Conservation (phyloP, 1,140 invertebrate genomes). For the Odontomachus brunneus region DNA sequence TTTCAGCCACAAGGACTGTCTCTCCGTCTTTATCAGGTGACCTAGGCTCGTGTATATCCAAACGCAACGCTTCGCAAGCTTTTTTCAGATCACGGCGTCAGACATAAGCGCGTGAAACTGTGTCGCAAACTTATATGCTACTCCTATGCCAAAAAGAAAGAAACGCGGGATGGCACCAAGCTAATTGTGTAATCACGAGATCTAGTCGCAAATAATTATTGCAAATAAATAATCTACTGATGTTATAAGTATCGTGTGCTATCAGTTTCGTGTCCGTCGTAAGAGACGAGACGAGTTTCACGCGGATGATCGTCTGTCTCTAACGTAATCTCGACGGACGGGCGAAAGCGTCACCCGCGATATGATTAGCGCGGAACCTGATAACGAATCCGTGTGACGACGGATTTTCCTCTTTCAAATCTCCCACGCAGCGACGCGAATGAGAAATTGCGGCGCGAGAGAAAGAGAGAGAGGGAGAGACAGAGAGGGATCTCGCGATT, state of each 20-base stretch:
- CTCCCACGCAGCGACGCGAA: not conserved
- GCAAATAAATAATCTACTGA: no score
- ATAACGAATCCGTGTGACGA: constrained; percentile 47
- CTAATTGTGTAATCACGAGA: no score
- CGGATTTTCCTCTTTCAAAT: constrained; percentile 38
- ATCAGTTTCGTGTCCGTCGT: not conserved
- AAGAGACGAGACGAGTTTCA: constrained; percentile 7
- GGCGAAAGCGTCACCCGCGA: constrained; percentile 27
- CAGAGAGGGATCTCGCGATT: not conserved
- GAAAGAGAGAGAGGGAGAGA: no score
- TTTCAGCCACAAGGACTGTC: constrained; percentile 5
- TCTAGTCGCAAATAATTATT: no score
- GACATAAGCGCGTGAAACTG: not conserved
- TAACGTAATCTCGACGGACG: not conserved
- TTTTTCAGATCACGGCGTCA: not conserved
- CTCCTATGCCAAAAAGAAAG: not conserved
- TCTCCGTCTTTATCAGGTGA: not conserved
- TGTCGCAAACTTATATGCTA: not conserved
- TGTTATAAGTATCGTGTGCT: not conserved
- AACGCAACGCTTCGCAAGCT: not conserved
- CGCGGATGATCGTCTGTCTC: constrained; percentile 19
- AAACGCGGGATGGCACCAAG: no score
- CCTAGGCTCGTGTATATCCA: not conserved
- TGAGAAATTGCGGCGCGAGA: constrained; percentile 31
- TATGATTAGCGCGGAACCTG: constrained; percentile 24